Conservation (phyloP, 1,140 invertebrate species). For the Onthophagus taurus region DNA sequence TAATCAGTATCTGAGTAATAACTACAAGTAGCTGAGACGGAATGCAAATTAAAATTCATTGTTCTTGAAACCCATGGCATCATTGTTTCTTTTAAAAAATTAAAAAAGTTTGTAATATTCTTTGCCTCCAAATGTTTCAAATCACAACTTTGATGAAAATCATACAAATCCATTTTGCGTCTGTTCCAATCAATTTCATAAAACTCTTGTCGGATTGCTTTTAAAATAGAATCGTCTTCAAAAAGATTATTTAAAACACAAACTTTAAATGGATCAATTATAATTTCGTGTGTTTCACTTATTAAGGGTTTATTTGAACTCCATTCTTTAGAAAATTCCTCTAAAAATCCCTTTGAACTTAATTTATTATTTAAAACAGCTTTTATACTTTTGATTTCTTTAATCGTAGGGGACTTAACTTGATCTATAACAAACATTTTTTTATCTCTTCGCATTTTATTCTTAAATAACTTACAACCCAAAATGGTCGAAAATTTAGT, state of each 20-base stretch:
- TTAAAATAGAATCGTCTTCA: conserved; percentile 39
- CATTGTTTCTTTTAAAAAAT: conserved; percentile 47
- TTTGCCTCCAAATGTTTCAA: conserved; percentile 44
- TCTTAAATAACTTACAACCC: no score
- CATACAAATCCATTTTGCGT: conserved; percentile 59
- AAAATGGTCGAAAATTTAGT: no score
- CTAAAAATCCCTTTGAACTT: conserved; percentile 19
- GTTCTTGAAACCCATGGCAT: conserved; percentile 45
- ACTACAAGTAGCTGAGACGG: conserved; percentile 61
- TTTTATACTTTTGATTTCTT: not conserved
- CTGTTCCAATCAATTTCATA: conserved; percentile 53
- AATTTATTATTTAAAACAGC: not conserved
- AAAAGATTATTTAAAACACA: conserved; percentile 52
- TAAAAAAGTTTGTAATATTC: conserved; percentile 43
- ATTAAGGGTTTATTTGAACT: conserved; percentile 23
- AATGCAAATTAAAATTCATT: conserved; percentile 48
- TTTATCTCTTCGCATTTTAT: no score
- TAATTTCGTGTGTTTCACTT: conserved; percentile 34
- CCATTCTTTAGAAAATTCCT: conserved; percentile 36
- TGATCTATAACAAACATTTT: no score
- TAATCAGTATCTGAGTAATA: conserved; percentile 62
- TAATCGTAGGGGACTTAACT: no score
- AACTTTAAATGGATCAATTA: conserved; percentile 43
- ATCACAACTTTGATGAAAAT: conserved; percentile 60
- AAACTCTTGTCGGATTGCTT: conserved; percentile 50